These are phyloP conservation scores for Accipiter cooperii DNA, from an alignment of 2,113 vertebrate species.

Conservation along the genomic window DNA sequence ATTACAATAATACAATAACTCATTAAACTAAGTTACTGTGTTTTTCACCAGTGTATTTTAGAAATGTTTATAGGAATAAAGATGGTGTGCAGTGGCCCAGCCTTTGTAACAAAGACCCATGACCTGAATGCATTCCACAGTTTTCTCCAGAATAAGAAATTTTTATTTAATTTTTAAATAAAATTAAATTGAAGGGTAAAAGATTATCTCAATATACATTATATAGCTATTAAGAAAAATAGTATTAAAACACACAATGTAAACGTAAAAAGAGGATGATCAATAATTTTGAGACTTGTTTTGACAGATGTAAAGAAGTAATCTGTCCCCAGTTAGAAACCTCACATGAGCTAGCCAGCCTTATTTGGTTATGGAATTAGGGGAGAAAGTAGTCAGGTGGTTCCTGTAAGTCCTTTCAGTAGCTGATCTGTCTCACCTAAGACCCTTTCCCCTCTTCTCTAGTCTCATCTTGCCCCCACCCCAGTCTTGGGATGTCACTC, in stretches of 20 bases:
- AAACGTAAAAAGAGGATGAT: not conserved
- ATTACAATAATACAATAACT: not conserved
- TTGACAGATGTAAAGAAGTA: not conserved
- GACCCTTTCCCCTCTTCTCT: not conserved
- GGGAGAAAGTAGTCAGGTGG: not conserved
- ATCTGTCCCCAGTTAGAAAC: not conserved
- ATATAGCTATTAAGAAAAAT: not conserved
- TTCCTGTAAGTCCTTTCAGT: not conserved
- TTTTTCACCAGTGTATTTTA: not conserved
- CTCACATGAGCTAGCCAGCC: not conserved
- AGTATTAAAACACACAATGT: not conserved
- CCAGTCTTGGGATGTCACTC: too few species aligned
- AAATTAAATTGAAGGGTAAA: not conserved
- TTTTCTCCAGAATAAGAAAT: not conserved
- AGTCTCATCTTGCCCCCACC: not conserved
- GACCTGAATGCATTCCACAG: not conserved
- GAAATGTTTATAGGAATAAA: not conserved
- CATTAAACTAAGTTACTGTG: not conserved
- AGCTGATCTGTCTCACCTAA: not conserved
- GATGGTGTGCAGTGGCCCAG: not conserved
- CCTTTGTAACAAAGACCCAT: not conserved
- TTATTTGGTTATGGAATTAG: not conserved
- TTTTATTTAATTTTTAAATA: not conserved
- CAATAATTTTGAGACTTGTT: not conserved
- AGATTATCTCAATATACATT: not conserved